phyloP scores from a whole-genome alignment of 2,888 invertebrate species.

The Campoplex capitator region DNA sequence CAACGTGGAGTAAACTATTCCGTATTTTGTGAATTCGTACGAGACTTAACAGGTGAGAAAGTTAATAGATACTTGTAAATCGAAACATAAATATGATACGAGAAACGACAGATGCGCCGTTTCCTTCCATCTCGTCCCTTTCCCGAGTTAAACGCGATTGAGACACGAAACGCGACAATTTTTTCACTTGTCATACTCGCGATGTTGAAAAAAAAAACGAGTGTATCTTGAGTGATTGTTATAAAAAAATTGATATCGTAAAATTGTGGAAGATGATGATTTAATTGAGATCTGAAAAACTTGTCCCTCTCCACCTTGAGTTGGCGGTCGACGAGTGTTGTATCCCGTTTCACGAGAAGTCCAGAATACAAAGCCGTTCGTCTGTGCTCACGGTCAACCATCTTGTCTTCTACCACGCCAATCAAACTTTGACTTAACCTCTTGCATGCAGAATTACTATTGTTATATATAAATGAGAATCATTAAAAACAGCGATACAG shows the following conservation, averaged over 20 bases:
- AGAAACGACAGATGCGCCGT: conserved; percentile 71
- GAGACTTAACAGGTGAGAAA: not conserved
- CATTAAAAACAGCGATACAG: conserved; percentile 45
- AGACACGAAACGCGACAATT: conserved; percentile 68
- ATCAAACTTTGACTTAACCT: conserved; percentile 81
- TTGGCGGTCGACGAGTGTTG: conserved; percentile 61
- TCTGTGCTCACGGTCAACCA: conserved; percentile 82
- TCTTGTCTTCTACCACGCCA: conserved; percentile 83
- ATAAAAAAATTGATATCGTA: not conserved
- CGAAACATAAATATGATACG: conserved; percentile 17
- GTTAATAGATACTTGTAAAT: not conserved
- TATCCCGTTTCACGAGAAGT: conserved; percentile 77
- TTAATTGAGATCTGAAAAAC: conserved; percentile 5
- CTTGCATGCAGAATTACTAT: not conserved
- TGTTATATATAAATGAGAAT: not conserved
- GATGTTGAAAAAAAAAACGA: not conserved
- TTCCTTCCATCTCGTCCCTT: conserved; percentile 69
- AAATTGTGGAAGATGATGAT: not conserved
- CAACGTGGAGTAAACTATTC: not conserved
- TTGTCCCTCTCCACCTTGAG: conserved; percentile 30
- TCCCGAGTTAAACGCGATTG: conserved; percentile 69
- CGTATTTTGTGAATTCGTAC: not conserved
- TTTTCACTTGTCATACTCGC: conserved; percentile 1
- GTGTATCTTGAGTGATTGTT: not conserved
- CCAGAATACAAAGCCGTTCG: conserved; percentile 71